Percentiles rank a stretch among this genome's conserved stretches.
Evolutionary conservation across 2,797 vertebrate species (phyloP).

Genomic region (Catamblyrhynchus diadema): DNA sequence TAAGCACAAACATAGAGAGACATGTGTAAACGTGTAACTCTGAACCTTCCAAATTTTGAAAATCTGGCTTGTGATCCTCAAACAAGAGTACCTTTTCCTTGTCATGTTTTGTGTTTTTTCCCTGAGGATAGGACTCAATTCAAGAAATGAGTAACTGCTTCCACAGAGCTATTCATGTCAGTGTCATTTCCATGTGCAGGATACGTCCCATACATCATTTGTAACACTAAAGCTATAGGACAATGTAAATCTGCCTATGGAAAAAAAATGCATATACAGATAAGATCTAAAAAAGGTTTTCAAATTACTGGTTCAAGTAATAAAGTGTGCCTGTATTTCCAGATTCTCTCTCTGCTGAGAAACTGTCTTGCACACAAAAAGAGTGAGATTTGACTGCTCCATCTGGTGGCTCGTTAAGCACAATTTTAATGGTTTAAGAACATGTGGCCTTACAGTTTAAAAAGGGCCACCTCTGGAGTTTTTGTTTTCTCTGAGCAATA

Average conservation of each 20-base stretch:
- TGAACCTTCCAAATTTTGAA: not conserved
- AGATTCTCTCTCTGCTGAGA: not conserved
- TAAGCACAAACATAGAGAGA: not conserved
- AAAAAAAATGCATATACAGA: not conserved
- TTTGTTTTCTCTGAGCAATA: not conserved
- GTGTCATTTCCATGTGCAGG: not conserved
- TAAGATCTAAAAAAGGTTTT: not conserved
- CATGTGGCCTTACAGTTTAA: not conserved
- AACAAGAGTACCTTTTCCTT: not conserved
- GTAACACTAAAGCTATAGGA: not conserved
- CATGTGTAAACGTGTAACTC: not conserved
- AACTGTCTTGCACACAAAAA: not conserved
- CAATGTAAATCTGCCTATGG: not conserved
- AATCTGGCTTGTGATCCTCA: not conserved
- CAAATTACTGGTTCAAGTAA: not conserved
- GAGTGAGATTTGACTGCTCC: conserved; percentile 8
- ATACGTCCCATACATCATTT: fast-evolving
- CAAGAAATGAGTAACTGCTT: not conserved
- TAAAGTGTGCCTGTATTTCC: not conserved
- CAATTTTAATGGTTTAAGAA: not conserved
- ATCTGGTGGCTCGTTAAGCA: conserved; percentile 23
- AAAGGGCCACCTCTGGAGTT: fast-evolving
- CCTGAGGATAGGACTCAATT: not conserved
- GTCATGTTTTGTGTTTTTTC: not conserved
- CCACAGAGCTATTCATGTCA: not conserved